phyloP scores from a whole-genome alignment of 2,888 invertebrate genomes.

The Boloria euphrosyne region DNA sequence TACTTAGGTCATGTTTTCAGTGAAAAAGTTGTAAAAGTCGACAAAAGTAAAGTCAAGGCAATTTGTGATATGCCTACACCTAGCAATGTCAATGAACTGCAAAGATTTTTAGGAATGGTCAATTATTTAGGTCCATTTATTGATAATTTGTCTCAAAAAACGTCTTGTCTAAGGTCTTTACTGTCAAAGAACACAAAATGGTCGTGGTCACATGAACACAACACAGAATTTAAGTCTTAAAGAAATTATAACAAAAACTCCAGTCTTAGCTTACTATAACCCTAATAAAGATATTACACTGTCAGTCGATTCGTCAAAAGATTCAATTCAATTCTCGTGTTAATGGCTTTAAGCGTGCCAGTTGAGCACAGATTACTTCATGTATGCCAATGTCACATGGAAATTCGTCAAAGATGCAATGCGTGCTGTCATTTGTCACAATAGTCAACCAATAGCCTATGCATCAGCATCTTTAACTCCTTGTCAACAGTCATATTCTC shows the following conservation, averaged over 20 bases:
- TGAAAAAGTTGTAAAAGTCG: slow-evolving; percentile 20
- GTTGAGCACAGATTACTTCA: no score
- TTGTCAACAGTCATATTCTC: slow-evolving; percentile 25
- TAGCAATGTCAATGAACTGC: slow-evolving; percentile 20
- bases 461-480: slow-evolving; percentile 32
- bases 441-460: slow-evolving; percentile 32
- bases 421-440: slow-evolving; percentile 31
- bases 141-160: no score
- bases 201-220: slow-evolving; percentile 30
- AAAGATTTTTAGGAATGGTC: slow-evolving; percentile 30
- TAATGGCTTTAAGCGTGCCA: no score
- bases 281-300: slow-evolving; percentile 27
- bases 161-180: slow-evolving; percentile 17
- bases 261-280: slow-evolving; percentile 33
- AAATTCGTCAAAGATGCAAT: no score
- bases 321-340: no score
- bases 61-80: slow-evolving; percentile 34
- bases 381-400: no score
- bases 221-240: slow-evolving; percentile 5
- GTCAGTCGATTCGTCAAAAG: slow-evolving; percentile 19
- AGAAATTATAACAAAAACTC: slow-evolving; percentile 33
- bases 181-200: slow-evolving; percentile 28
- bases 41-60: slow-evolving; percentile 35
- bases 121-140: slow-evolving; percentile 33
- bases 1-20: slow-evolving; percentile 34